Evolutionary conservation across 2,797 vertebrate genomes (phyloP), one percentile per base, ranked within the genome.

Genomic region (Neostethus bicornis): DNA sequence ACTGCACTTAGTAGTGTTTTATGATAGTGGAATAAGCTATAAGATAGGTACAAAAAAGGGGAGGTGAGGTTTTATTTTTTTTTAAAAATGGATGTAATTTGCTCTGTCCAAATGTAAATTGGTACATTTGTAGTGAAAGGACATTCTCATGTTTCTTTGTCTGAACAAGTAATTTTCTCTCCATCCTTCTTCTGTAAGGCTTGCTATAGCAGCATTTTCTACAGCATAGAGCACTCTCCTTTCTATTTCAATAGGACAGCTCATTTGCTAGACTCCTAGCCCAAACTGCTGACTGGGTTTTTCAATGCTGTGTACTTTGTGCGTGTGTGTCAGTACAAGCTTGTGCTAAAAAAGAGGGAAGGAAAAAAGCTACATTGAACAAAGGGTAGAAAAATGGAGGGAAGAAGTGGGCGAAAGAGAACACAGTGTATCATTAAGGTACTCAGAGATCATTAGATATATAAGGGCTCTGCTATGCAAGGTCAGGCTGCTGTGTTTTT

Each of bases 241-340:
- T 92, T 92, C 90, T 88, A 89, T 93, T 92, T 91, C 91, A 91
- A 92, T 92, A 91, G 90, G 90, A 93, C 92, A 93, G 92, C 92
- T 93, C 91, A 93, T 93, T 93, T 93, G 89, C 91, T 89, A 92
- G 90, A 91, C 89, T 90, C 87, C 71, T 14, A 79, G 70, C 83
- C 82, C 75, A 89, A 93, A 92, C 79, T 92, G 92, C 92, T 93
- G 92, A 93, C 91, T 88, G 83, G 69, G 84, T 71, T 81, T 87
- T 93, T 92, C 85, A 90, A 85, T 76, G 80, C 77, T 73, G 77
- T 73, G 81, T 84, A 79, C 66, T 75, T 61, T 83, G 75, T 78
- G 75, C 71, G 77, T 62, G 41, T 56, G 73, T 20, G 4, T 67
- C 68, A 71, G 75, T 70, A 74, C 55, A 53, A 41, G 75, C 70